Evolutionary conservation across 2,113 vertebrate genomes (phyloP).

Genomic region (Dicrurus megarhynchus): DNA sequence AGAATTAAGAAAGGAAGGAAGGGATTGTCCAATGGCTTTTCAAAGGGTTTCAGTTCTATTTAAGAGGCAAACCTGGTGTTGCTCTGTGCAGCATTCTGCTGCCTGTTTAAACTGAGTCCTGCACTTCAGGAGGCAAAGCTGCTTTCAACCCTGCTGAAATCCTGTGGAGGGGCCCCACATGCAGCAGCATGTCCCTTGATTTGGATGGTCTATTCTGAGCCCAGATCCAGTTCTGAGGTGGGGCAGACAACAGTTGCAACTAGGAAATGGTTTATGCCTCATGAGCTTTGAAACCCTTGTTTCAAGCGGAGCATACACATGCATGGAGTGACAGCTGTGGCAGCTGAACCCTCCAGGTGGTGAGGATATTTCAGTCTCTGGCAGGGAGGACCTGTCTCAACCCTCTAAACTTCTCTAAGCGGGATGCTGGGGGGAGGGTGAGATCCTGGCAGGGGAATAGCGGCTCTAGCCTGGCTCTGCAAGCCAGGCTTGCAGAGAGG

Average conservation of each 20-base stretch:
- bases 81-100: background rate
- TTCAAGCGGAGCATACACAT: background rate
- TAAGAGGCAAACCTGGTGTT: background rate
- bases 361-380: background rate
- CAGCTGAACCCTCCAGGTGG: slow-evolving; percentile 1
- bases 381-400: background rate
- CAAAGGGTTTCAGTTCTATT: background rate
- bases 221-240: background rate
- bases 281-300: background rate
- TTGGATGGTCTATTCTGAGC: background rate
- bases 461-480: background rate
- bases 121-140: background rate
- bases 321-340: background rate
- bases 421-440: background rate
- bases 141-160: background rate
- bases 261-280: background rate
- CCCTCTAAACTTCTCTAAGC: background rate
- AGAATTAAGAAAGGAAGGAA: background rate
- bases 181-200: background rate
- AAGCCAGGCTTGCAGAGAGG: background rate
- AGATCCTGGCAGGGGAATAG: background rate
- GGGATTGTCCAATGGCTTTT: background rate
- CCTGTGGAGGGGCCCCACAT: background rate
- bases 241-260: background rate
- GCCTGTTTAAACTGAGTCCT: background rate